Conservation (phyloP, 2,797 vertebrate genomes). For the Paratrypauchen microcephalus region DNA sequence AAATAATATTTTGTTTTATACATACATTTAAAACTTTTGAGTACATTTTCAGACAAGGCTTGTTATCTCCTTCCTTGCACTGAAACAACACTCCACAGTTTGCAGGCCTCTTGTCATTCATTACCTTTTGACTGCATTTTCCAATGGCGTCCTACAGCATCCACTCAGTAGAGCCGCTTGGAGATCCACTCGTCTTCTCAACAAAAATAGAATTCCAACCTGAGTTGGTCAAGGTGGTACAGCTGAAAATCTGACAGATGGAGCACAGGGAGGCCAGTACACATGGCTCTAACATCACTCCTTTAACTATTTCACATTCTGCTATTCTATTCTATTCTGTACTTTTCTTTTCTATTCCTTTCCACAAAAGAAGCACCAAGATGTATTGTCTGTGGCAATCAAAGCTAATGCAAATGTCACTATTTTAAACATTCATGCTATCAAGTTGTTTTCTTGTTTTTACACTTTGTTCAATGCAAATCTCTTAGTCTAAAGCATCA, state of each 20-base stretch:
- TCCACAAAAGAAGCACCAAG: conserved; percentile 12
- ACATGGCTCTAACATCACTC: conserved; percentile 17
- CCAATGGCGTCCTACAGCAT: conserved; percentile 51
- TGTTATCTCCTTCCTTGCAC: conserved; percentile 6
- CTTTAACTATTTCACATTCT: conserved; percentile 9
- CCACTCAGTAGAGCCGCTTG: conserved; percentile 44
- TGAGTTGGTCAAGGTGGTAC: conserved; percentile 57
- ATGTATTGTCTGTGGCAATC: background rate
- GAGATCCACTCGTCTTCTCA: conserved; percentile 44
- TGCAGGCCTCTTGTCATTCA: conserved; percentile 42
- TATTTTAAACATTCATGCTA: background rate
- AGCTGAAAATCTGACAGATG: conserved; percentile 52
- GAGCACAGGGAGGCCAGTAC: conserved; percentile 19
- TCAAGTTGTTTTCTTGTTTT: background rate
- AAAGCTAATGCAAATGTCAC: background rate
- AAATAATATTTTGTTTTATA: background rate
- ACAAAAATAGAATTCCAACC: conserved; percentile 57
- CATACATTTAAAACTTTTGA: background rate
- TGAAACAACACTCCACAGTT: conserved; percentile 11
- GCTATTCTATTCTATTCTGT: no score
- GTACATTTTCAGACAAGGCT: conserved; percentile 10
- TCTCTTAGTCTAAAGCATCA: no score
- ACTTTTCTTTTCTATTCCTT: conserved; percentile 12
- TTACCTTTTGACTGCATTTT: conserved; percentile 49
- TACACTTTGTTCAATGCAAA: background rate